Conservation (phyloP, 2,888 invertebrate species). For the Drosophila pegasa region DNA sequence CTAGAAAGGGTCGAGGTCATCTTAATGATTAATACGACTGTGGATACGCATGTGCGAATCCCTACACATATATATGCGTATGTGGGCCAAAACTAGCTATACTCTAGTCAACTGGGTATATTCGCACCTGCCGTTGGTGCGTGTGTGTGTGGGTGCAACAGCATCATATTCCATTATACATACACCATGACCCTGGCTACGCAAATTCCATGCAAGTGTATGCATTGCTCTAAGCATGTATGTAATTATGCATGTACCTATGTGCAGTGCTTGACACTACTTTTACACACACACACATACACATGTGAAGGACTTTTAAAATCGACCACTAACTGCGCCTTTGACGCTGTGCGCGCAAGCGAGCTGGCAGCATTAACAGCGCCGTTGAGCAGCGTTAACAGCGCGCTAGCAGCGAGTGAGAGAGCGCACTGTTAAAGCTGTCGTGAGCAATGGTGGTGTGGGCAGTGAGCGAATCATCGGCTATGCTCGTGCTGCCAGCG, state of each 20-base stretch:
- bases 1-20: constrained; percentile 77
- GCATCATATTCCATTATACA: constrained; percentile 57
- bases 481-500: constrained; percentile 47
- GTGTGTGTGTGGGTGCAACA: constrained; percentile 41
- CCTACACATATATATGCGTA: constrained; percentile 10
- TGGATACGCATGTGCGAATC: constrained; percentile 43
- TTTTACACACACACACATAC: constrained; percentile 56
- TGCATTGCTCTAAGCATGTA: background rate
- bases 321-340: constrained; percentile 71
- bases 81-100: constrained; percentile 24
- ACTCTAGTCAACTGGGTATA: constrained; percentile 29
- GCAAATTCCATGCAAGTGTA: constrained; percentile 32
- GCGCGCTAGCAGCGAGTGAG: constrained; percentile 21
- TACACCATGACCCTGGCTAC: constrained; percentile 76
- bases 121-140: constrained; percentile 41
- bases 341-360: constrained; percentile 31
- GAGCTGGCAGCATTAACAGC: constrained; percentile 66
- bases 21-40: constrained; percentile 73
- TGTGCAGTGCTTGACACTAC: constrained; percentile 69
- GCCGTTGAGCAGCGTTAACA: constrained; percentile 23
- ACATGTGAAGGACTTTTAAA: constrained; percentile 73
- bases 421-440: constrained; percentile 14
- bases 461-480: constrained; percentile 37
- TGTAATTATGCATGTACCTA: constrained; percentile 33
- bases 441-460: background rate